Evolutionary conservation across 37 sponge, comb jelly and placozoan species (phyloP), one percentile per base, ranked within the genome.

Genomic region (Oopsacas minuta): DNA sequence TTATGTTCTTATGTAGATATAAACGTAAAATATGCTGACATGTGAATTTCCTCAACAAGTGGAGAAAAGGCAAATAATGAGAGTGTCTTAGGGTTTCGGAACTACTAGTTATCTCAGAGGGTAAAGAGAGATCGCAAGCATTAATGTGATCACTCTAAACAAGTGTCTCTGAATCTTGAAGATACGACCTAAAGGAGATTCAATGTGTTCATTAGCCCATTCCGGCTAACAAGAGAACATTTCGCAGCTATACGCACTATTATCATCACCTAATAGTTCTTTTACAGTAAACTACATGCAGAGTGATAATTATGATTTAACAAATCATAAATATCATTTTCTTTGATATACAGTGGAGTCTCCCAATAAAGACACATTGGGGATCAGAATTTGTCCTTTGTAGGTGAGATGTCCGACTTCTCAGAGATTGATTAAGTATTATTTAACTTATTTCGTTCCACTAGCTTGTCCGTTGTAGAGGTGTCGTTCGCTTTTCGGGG

Each of bases 101-200:
- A n/a, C 30, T 61, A 32, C 1, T n/a, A 61, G 75, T 61, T 61
- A 61, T 61, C 20, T 61, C 75, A 25, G 75, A 61, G 7, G 75
- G 7, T 3, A 61, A n/a, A 61, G 75, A 61, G 28, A 61, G 75
- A n/a, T 61, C 75, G 28, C 75, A 61, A 61, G 75, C 75, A n/a
- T 61, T 61, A 61, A 61, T 3, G 28, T 61, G 75, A 61, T n/a
- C 75, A 61, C 75, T 25, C 75, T 32, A 61, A n/a, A 61, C 22
- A 25, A 34, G 75, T 61, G 75, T 61, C 28, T 8, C 22, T 61
- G 30, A 10, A 61, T 61, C 75, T 61, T 61, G 28, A 61, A n/a
- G 75, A 5, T 25, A 5, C 75, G 28, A n/a, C 22, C 22, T 12
- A 17, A 12, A n/a, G n/a, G n/a, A n/a, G n/a, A n/a, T n/a, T 46